Conservation (phyloP, 1,140 invertebrate species). For the Trichonephila clavipes region DNA sequence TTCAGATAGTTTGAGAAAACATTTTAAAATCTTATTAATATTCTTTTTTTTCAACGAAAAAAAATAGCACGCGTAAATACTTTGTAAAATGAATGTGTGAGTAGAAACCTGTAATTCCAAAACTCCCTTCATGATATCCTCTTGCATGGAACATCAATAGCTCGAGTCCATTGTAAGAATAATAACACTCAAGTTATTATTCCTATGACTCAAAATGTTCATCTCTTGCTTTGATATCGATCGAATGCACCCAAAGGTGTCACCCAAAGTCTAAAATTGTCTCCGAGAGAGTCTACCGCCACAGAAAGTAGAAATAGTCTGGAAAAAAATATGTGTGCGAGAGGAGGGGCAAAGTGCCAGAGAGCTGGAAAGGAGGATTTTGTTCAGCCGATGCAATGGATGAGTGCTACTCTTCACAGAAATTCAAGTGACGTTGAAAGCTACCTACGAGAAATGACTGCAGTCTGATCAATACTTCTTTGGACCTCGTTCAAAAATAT, state of each 20-base stretch:
- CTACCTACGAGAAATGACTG: conserved; percentile 32
- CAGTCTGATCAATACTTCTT: conserved; percentile 62
- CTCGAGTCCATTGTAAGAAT: too few relatives aligned
- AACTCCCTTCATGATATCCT: too few relatives aligned
- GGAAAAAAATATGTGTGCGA: conserved; percentile 31
- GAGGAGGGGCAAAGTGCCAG: conserved; percentile 60
- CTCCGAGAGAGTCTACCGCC: conserved; percentile 47
- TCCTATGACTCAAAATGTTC: too few relatives aligned
- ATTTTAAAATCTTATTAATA: too few relatives aligned
- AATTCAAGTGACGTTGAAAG: conserved; percentile 2
- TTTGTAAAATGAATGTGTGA: too few relatives aligned
- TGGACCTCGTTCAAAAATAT: conserved; percentile 55
- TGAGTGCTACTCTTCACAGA: conserved; percentile 5
- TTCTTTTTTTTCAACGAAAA: too few relatives aligned
- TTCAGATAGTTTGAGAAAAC: too few relatives aligned
- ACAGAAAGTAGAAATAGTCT: conserved; percentile 59
- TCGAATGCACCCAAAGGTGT: not conserved
- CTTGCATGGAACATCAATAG: too few relatives aligned
- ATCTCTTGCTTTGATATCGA: too few relatives aligned
- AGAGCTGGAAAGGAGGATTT: conserved; percentile 20
- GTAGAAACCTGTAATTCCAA: too few relatives aligned
- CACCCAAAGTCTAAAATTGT: conserved; percentile 73
- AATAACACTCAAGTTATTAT: too few relatives aligned
- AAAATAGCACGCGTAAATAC: too few relatives aligned
- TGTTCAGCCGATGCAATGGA: conserved; percentile 49